Base-by-base conservation (phyloP, 2,113 vertebrate genomes). In the Pardalotus punctatus region DNA sequence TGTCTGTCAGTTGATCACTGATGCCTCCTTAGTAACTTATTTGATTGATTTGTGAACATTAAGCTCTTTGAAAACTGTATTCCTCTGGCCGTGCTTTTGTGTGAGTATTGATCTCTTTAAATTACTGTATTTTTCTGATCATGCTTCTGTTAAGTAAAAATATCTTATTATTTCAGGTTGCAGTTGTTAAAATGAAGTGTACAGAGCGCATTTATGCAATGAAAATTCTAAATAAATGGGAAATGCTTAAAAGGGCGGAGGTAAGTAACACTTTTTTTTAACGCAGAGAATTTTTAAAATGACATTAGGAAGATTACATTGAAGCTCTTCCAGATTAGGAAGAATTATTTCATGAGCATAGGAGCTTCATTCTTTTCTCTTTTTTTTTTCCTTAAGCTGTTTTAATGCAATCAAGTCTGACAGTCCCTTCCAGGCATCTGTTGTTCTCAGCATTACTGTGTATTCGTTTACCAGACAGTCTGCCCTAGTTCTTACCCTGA, bases 201-300 rank as follows among this genome's bases (percentile, higher is more conserved):
- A 99, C 99, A 2, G 99, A 99, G 81, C 97, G 98, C 35, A 99
- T 99, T 90, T 99, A 99, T 11, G 99, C 99, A 48, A 99, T 99
- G 99, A 99, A 99, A 97, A 99, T 99, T 88, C 98, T 99, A 47
- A 99, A 99, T 96, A 99, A 99, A 94, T 99, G 99, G 99, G 99
- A 99, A 94, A 99, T 99, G 99, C 98, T 99, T 43, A 99, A 99
- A 97, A 98, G 99, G 94, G 99, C 99, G 6, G 99, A 99, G 98
- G 99, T 99, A 88, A 98, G 97, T 95, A 61, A 38, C 64, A 43
- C 0, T 2, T 1, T 70, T 85, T 16, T 64, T 64, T 81, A 94
- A 85, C 1, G 1, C 23, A 36, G 45, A 62, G 24, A 56, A 62
- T 72, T 77, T 92, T 70, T 17, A 0, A 72, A 93, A 81, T 88